These are phyloP conservation scores for Zaprionus ghesquierei DNA, from an alignment of 1,140 invertebrate species.

Conservation along the genomic window DNA sequence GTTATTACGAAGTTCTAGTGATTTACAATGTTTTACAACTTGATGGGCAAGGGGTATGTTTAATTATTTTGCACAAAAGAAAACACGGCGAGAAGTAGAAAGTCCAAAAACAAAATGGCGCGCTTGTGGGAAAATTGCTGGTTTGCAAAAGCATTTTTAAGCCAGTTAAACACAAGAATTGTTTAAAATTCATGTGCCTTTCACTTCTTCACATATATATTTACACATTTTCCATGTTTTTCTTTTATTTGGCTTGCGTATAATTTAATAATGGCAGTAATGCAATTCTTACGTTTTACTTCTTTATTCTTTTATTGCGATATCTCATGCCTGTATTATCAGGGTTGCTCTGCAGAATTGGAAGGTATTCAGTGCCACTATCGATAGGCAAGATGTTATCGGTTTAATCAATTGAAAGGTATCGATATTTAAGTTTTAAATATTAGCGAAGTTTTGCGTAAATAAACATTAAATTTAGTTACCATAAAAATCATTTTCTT, in stretches of 20 bases:
- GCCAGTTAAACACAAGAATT: slow-evolving; percentile 1
- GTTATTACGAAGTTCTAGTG: not conserved
- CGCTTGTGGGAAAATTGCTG: slow-evolving; percentile 63
- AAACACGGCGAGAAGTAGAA: slow-evolving; percentile 57
- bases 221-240: slow-evolving; percentile 37
- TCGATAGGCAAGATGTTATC: not conserved
- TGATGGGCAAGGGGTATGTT: slow-evolving; percentile 10
- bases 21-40: slow-evolving; percentile 3
- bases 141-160: slow-evolving; percentile 35
- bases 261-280: slow-evolving; percentile 44
- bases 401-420: not conserved
- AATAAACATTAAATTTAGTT: not conserved
- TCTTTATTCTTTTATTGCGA: slow-evolving; percentile 61
- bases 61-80: slow-evolving; percentile 59
- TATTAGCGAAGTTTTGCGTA: too few species aligned
- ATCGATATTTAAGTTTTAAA: not conserved
- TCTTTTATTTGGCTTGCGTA: slow-evolving; percentile 38
- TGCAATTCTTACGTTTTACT: slow-evolving; percentile 73
- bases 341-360: slow-evolving; percentile 26
- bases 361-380: slow-evolving; percentile 5
- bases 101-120: slow-evolving; percentile 77
- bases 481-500: not conserved
- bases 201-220: not conserved
- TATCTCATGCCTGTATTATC: slow-evolving; percentile 8
- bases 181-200: not conserved